Base-by-base conservation (phyloP, 2,888 invertebrate species). In the Hirtodrosophila histrioides region DNA sequence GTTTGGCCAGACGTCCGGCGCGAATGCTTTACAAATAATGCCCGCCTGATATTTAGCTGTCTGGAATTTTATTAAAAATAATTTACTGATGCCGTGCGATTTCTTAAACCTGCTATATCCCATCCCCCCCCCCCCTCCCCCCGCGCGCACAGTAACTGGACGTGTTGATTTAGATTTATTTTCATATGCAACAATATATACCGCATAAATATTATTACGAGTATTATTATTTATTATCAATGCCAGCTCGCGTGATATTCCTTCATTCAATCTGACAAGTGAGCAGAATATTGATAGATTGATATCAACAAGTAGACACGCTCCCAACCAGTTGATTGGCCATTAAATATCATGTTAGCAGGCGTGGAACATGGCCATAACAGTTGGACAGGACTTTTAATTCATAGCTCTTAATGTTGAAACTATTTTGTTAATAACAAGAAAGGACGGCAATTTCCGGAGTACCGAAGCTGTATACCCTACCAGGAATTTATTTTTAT, bases 11-110 rank as follows among this genome's bases (percentile, higher is more conserved):
- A 69, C 64, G 48, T 58, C 36, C 49, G 48, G 45, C 40, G 54
- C 11, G 37, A 54, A 70, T 40, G 69, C 53, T 51, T 48, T 40
- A 55, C 66, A 66, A 70, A 71, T 63, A 56, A 64, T 62, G 73
- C 37, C 35, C 40, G 51, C 17, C 53, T 41, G 53, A 78, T 78
- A 71, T 78, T 75, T 61, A 67, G 58, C 55, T 77, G 85, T 79
- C 82, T 84, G 82, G 82, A 64, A 78, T 70, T 81, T 74, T 27
- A 84, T 74, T 78, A 64, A 84, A 84, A 84, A 78, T 80, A 74
- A 79, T 83, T 83, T 50, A 74, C 61, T 61, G 62, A 71, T 68
- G 69, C 51, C 60, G 60, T 57, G 41, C 43, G 40, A 62, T 65
- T 53, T 74, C 69, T 66, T 55, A 39, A 49, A 12, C 35, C 12